Base-by-base conservation (phyloP, 1,140 invertebrate genomes). In the Aphis gossypii region DNA sequence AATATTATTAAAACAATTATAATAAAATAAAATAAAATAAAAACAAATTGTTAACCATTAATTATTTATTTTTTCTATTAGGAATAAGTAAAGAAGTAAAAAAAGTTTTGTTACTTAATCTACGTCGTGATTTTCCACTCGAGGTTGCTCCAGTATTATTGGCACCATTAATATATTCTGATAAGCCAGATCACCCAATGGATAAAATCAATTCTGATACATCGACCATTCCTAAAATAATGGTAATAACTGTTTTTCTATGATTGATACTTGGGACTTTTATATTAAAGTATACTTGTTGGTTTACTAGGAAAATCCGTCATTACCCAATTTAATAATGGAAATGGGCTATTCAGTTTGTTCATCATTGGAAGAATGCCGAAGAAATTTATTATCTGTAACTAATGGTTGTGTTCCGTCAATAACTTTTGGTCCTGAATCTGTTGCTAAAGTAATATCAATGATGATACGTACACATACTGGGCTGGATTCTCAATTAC, bases 271-370 rank as follows among this genome's bases (percentile, higher is more conserved):
- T 76, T 76, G 18, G 2, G 14, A n/a, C 18, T n/a, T 68, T 76
- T 9, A 68, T 68, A n/a, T 30, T n/a, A n/a, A 76, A n/a, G n/a
- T n/a, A 76, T 18, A 76, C 18, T n/a, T 76, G 30, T 76, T 76
- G n/a, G 18, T 76, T 76, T n/a, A 76, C 11, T n/a, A 76, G 60
- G 60, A 76, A n/a, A 97, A 97, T 93, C 97, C 96, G 95, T 96
- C 97, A 94, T 95, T 98, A 94, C 97, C 97, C 93, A 97, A 99
- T 95, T 96, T 99, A 94, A 97, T 99, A 94, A 96, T 97, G 95
- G 98, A 99, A 96, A 96, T 98, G 94, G 98, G 98, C 68, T 99
- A 98, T 95, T 96, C 96, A 93, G 99, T 99, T 95, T 99, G 98
- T 92, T 96, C 96, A 91, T 97, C 96, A 84, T 96, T 98, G 84